A percentile compares a stretch with the other conserved stretches of the same genome.
Evolutionary conservation across 2,113 vertebrate species (phyloP).

Genomic region (Patagioenas fasciata): DNA sequence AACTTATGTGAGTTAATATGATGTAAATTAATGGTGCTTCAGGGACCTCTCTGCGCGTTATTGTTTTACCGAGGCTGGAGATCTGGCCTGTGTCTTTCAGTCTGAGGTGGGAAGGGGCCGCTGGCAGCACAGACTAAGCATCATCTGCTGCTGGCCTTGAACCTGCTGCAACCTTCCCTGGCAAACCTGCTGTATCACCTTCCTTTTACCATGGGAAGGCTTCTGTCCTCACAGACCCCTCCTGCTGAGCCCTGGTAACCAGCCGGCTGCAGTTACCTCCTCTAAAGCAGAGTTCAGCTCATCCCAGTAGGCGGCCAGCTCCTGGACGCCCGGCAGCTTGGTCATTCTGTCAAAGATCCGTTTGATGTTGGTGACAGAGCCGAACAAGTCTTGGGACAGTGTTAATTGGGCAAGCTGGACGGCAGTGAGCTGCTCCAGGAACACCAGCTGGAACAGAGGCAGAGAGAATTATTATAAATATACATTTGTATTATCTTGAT

Average conservation of each 20-base stretch:
- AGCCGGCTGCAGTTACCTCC: neutral
- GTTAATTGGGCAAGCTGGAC: slow-evolving; percentile 12
- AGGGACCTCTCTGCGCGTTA: neutral
- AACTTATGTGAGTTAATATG: neutral
- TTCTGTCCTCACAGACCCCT: neutral
- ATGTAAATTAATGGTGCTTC: neutral
- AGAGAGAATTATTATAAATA: neutral
- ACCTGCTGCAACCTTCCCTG: neutral
- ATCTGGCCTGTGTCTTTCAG: neutral
- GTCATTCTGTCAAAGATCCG: neutral
- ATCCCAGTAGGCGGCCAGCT: slow-evolving; percentile 11
- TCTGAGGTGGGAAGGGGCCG: neutral
- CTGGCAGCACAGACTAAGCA: neutral
- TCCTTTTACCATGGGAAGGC: neutral
- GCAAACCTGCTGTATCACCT: neutral
- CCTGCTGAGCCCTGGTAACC: neutral
- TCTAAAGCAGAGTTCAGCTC: neutral
- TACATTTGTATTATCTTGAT: neutral
- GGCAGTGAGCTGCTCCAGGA: neutral
- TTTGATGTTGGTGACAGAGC: neutral
- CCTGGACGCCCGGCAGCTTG: neutral
- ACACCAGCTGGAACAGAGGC: neutral
- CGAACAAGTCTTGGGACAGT: neutral
- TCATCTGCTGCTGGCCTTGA: neutral
- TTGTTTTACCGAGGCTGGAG: neutral